Percentiles rank a stretch among this genome's conserved stretches.
Evolutionary conservation across 2,113 vertebrate species (phyloP).

Genomic region (Sorex araneus): DNA sequence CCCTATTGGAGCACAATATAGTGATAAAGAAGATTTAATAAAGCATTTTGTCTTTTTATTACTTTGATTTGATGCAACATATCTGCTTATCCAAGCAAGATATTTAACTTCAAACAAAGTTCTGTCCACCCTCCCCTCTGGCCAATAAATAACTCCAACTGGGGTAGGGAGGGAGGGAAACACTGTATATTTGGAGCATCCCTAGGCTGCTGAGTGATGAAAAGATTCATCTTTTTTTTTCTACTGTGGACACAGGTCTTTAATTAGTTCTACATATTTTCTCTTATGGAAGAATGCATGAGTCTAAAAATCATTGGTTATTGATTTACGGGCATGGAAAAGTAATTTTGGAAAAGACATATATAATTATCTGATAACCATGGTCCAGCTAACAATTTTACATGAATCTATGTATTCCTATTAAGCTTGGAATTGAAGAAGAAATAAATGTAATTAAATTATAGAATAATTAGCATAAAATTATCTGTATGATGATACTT

Average conservation of each 20-base stretch:
- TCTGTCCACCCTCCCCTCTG: slow-evolving; percentile 86
- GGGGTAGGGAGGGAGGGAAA: slow-evolving; percentile 78
- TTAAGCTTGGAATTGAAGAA: slow-evolving; percentile 49
- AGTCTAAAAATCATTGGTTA: slow-evolving; percentile 53
- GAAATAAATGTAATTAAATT: slow-evolving; percentile 66
- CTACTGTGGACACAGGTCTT: slow-evolving; percentile 74
- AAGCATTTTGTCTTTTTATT: slow-evolving; percentile 91
- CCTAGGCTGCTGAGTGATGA: slow-evolving; percentile 79
- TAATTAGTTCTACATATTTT: slow-evolving; percentile 78
- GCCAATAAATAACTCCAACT: slow-evolving; percentile 89
- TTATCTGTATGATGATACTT: slow-evolving; percentile 27
- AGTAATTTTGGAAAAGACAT: slow-evolving; percentile 34
- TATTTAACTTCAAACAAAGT: slow-evolving; percentile 91
- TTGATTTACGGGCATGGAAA: slow-evolving; percentile 39
- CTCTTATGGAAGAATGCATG: slow-evolving; percentile 4
- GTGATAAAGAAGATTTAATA: slow-evolving; percentile 92
- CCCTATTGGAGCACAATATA: slow-evolving; percentile 87
- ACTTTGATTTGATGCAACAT: slow-evolving; percentile 89
- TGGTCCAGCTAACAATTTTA: neutral
- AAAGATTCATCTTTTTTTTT: slow-evolving; percentile 86
- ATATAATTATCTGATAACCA: slow-evolving; percentile 39
- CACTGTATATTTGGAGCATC: slow-evolving; percentile 84
- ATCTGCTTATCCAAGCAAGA: slow-evolving; percentile 90
- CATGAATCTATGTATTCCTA: neutral
- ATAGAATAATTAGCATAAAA: slow-evolving; percentile 47